Percentiles rank a stretch among this genome's conserved stretches.
Evolutionary conservation across 2,113 vertebrate species (phyloP).

Genomic region (Tapirus terrestris): DNA sequence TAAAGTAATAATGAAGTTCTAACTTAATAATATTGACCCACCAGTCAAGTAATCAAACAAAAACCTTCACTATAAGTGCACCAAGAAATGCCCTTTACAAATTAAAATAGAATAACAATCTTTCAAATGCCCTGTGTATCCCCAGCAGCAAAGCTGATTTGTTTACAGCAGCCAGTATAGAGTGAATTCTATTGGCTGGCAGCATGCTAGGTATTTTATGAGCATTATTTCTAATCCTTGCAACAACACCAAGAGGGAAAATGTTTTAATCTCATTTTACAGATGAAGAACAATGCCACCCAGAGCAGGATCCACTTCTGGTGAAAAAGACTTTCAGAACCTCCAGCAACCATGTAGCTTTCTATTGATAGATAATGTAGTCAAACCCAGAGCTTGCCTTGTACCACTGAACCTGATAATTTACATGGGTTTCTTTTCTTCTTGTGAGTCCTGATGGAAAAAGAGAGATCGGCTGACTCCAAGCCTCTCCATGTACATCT

Average conservation of each 20-base stretch:
- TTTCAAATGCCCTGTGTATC: neutral
- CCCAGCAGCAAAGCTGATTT: neutral
- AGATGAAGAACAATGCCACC: neutral
- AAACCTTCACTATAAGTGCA: neutral
- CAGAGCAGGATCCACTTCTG: neutral
- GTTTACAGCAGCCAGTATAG: neutral
- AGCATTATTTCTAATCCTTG: neutral
- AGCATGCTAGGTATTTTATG: neutral
- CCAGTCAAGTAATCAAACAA: neutral
- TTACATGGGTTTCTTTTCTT: neutral
- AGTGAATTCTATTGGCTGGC: neutral
- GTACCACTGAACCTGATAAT: neutral
- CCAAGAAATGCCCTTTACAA: neutral
- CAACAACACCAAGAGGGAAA: neutral
- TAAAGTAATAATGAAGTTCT: neutral
- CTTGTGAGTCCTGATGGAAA: neutral
- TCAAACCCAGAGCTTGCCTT: neutral
- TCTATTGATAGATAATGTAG: neutral
- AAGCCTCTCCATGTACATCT: neutral
- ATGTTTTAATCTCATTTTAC: neutral
- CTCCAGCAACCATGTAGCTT: neutral
- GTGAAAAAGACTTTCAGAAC: neutral
- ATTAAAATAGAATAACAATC: neutral
- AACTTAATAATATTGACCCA: neutral
- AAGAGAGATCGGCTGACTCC: neutral